These are phyloP conservation scores for Camponotus fellah DNA, from an alignment of 2,888 invertebrate species.

Conservation along the genomic window DNA sequence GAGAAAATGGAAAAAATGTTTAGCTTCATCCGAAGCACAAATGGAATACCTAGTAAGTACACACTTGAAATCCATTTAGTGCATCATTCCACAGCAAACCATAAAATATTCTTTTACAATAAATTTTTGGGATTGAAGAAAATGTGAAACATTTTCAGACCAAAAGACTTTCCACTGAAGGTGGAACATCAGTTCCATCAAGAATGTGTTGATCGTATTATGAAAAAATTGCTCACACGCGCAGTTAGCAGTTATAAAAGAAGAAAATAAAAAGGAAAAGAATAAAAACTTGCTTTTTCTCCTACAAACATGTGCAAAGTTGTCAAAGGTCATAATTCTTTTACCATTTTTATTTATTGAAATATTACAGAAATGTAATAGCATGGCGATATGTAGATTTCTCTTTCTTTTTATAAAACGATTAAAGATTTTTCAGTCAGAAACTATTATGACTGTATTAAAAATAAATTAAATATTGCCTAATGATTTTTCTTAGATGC, in stretches of 20 bases:
- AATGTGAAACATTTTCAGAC: not conserved
- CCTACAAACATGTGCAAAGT: not conserved
- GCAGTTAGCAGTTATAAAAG: not conserved
- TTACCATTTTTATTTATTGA: not conserved
- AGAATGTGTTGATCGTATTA: slow-evolving; percentile 2
- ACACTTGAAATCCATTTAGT: no score
- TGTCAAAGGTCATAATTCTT: not conserved
- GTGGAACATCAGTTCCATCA: not conserved
- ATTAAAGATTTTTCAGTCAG: not conserved
- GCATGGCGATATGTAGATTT: not conserved
- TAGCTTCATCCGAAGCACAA: no score
- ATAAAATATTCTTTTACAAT: no score
- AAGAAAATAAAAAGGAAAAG: not conserved
- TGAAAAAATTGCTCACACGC: slow-evolving; percentile 1
- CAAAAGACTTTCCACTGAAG: slow-evolving; percentile 1
- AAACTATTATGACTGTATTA: not conserved
- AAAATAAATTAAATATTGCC: not conserved
- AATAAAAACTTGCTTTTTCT: not conserved
- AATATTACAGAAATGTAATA: not conserved
- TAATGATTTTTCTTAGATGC: not conserved
- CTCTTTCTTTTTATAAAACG: no score
- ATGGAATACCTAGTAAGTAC: no score
- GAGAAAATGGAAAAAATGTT: no score
- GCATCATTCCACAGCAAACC: no score
- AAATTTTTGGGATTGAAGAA: not conserved